A percentile compares a stretch with the other conserved stretches of the same genome.
phyloP scores from a whole-genome alignment of 2,113 vertebrate species.

The Pterocles burchelli region DNA sequence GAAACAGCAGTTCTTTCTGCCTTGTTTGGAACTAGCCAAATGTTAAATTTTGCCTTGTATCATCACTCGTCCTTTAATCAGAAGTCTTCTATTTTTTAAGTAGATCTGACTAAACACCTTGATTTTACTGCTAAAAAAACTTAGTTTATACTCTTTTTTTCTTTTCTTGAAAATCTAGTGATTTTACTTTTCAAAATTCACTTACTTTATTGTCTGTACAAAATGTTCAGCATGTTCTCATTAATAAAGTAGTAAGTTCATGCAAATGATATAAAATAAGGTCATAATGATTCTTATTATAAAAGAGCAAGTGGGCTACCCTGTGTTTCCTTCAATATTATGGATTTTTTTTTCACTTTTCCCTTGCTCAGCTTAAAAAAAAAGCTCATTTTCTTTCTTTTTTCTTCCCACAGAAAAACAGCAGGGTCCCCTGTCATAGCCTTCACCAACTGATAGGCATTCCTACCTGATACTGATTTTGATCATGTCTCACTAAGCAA shows the following conservation, averaged over 20 bases:
- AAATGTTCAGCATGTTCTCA: not conserved
- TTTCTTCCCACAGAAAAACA: not conserved
- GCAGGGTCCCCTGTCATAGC: fast-evolving
- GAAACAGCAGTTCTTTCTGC: not conserved
- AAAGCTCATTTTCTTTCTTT: not conserved
- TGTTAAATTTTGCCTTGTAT: not conserved
- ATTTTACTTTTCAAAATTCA: not conserved
- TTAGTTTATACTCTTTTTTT: not conserved
- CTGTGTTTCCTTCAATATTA: not conserved
- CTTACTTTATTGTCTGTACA: not conserved
- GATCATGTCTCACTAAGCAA: not conserved
- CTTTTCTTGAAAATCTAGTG: not conserved
- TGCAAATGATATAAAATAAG: not conserved
- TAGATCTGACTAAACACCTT: not conserved
- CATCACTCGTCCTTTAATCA: not conserved
- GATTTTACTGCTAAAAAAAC: not conserved
- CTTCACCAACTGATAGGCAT: not conserved
- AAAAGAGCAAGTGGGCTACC: fast-evolving
- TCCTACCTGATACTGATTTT: not conserved
- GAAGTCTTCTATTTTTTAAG: not conserved
- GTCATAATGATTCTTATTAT: not conserved
- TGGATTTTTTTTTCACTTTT: fast-evolving
- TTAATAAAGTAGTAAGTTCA: not conserved
- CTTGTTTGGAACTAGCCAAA: not conserved
- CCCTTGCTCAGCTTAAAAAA: not conserved